Conservation (phyloP, 2,888 invertebrate species). For the Drosophila siamana region DNA sequence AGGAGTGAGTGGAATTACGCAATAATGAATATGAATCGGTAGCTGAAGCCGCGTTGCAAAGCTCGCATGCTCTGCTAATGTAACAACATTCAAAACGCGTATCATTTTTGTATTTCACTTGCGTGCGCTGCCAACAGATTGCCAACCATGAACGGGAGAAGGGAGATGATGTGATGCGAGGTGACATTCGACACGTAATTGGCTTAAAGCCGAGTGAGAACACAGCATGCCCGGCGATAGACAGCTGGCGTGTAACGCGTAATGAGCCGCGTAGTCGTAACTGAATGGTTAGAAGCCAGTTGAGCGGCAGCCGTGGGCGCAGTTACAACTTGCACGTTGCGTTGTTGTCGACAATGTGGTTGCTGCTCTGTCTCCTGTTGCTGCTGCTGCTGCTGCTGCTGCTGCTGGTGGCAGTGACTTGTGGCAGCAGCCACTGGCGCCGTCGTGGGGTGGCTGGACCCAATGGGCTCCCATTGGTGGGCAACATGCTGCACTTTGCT, state of each 20-base stretch:
- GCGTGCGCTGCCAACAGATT: neutral
- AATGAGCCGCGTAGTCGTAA: slow-evolving; percentile 6
- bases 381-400: neutral
- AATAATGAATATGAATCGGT: neutral
- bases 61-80: slow-evolving; percentile 39
- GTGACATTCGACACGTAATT: neutral
- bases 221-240: neutral
- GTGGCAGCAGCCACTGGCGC: slow-evolving; percentile 68
- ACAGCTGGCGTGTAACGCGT: slow-evolving; percentile 13
- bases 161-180: neutral
- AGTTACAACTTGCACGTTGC: neutral
- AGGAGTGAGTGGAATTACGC: slow-evolving; percentile 11
- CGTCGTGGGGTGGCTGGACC: slow-evolving; percentile 69
- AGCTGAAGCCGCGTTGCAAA: neutral
- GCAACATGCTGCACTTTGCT: slow-evolving; percentile 74
- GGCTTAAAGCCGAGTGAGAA: neutral
- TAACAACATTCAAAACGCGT: slow-evolving; percentile 2
- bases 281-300: neutral
- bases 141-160: neutral
- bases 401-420: slow-evolving; percentile 44
- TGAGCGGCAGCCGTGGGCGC: neutral
- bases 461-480: slow-evolving; percentile 65
- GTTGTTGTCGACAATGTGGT: neutral
- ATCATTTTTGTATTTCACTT: slow-evolving; percentile 12
- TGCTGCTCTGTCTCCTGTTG: neutral